phyloP scores from a whole-genome alignment of 2,113 vertebrate genomes.

The Mugil cephalus region DNA sequence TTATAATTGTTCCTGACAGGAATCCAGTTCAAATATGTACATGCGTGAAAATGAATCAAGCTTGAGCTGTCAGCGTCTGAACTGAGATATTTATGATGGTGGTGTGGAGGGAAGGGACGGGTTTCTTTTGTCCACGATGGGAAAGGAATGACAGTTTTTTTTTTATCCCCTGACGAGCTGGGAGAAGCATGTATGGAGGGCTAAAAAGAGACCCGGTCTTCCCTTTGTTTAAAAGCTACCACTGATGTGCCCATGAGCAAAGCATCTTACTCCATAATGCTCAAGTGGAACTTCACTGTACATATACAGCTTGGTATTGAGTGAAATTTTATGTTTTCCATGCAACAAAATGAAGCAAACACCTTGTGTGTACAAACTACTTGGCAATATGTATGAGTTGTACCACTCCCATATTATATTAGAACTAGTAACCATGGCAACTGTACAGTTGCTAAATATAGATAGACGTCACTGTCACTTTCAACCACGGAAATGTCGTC shows the following conservation, averaged over 20 bases:
- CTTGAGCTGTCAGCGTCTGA: conserved; percentile 73
- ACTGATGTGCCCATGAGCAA: neutral
- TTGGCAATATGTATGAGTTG: no score
- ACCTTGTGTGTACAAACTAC: no score
- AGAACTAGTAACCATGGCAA: no score
- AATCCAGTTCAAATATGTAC: conserved; percentile 71
- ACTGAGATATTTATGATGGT: conserved; percentile 75
- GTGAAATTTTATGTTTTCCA: no score
- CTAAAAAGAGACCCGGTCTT: neutral
- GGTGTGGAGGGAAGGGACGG: conserved; percentile 38
- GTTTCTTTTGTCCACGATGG: conserved; percentile 47
- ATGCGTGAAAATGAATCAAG: conserved; percentile 73
- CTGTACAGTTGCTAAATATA: no score
- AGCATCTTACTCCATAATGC: conserved; percentile 2
- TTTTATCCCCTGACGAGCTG: neutral
- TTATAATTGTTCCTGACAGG: conserved; percentile 71
- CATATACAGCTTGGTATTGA: neutral
- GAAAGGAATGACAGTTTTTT: conserved; percentile 30
- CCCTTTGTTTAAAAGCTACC: neutral
- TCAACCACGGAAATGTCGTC: no score
- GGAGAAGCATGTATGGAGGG: neutral
- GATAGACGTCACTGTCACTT: no score
- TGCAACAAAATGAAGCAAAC: no score
- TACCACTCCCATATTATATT: no score
- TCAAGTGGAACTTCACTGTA: conserved; percentile 2